Evolutionary conservation across 2,113 vertebrate species (phyloP), one percentile per base, ranked within the genome.

Genomic region (Caranx ignobilis): DNA sequence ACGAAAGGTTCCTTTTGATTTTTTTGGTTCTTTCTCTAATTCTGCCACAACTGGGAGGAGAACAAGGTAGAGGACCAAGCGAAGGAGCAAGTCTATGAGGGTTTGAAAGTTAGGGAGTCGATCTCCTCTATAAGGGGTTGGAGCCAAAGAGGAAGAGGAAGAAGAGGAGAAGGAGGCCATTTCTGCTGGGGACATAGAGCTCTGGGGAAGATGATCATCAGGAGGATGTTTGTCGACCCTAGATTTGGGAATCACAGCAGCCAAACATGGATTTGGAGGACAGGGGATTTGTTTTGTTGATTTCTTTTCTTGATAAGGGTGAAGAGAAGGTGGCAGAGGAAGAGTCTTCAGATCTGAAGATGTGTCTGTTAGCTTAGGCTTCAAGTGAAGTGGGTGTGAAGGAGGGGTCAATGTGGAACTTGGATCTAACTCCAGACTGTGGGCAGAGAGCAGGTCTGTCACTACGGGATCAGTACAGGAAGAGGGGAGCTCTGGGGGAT

Each of bases 81-180:
- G 48, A 60, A 83, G 62, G 57, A 80, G 72, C 2, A 61, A 39
- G 50, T 76, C 64, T 41, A 83, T 39, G n/a, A 88, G 39, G 11
- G 4, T 18, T 10, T 82, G 66, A 31, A 86, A 83, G 47, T 65
- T 66, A 34, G 71, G 72, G 43, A 69, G 41, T 31, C 43, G 12
- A 2, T 55, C 10, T 55, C 39, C 11, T 66, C 64, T 77, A 55
- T 31, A 66, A 34, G 31, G 11, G 52, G 18, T 26, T 57, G 37
- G 26, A 15, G 37, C 16, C 61, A 52, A 48, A 31, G 57, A 71
- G 13, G 32, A 78, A 37, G 59, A 16, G 8, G 48, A 39, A 50
- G 48, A 69, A 41, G 62, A 54, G 52, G 67, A 70, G 3, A 18
- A 45, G 19, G 21, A 66, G 11, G 13, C 11, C 1, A 13, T 62